Evolutionary conservation across 2,797 vertebrate species (phyloP).

Genomic region (Syngnathus rostellatus): DNA sequence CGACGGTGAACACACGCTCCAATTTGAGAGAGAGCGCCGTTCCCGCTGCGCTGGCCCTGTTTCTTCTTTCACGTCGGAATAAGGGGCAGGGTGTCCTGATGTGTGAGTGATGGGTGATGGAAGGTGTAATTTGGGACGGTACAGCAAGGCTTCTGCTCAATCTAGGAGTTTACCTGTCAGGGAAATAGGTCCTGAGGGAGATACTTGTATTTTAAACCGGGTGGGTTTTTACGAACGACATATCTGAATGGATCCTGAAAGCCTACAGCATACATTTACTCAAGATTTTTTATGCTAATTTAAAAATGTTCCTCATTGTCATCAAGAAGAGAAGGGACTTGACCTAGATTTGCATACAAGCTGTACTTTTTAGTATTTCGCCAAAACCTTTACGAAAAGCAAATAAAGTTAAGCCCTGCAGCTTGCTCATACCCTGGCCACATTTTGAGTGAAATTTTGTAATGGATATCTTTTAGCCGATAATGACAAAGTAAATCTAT

Average conservation of each 20-base stretch:
- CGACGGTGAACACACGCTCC: conserved; percentile 46
- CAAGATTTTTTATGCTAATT: not conserved
- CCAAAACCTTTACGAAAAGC: not conserved
- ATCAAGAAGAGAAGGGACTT: not conserved
- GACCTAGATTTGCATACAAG: not conserved
- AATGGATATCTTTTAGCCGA: not conserved
- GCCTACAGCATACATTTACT: not conserved
- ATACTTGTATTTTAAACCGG: conserved; percentile 15
- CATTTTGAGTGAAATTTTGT: not conserved
- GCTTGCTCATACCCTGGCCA: not conserved
- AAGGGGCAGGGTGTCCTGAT: conserved; percentile 52
- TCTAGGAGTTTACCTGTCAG: conserved; percentile 14
- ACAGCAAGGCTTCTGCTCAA: conserved; percentile 29
- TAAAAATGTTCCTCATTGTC: not conserved
- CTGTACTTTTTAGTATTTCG: not conserved
- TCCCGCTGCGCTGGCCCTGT: conserved; percentile 46
- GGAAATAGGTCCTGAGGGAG: conserved; percentile 8
- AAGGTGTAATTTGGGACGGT: conserved; percentile 46
- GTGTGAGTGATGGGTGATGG: conserved; percentile 53
- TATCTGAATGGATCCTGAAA: not conserved
- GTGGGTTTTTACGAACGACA: not conserved
- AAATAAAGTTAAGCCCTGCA: not conserved
- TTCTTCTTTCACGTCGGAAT: conserved; percentile 45
- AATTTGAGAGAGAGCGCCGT: conserved; percentile 54
- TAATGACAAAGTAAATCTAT: not conserved